phyloP scores from a whole-genome alignment of 1,140 invertebrate genomes.

The Rhyacophila brunnea region DNA sequence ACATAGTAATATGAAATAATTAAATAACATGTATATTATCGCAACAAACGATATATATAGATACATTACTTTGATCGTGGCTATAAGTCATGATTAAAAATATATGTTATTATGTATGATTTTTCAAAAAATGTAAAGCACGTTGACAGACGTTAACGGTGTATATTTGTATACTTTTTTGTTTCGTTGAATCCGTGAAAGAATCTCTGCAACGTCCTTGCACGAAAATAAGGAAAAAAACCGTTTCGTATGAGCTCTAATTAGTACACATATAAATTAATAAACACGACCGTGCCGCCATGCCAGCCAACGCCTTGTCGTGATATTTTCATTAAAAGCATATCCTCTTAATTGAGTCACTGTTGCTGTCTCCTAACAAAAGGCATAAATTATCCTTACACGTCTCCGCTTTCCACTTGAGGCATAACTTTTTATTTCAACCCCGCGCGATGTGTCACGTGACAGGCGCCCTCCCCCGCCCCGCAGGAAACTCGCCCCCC shows the following conservation, averaged over 20 bases:
- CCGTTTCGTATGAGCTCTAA: conserved; percentile 11
- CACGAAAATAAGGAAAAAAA: no score
- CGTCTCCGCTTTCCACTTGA: conserved; percentile 30
- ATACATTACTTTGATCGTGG: no score
- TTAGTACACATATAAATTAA: conserved; percentile 34
- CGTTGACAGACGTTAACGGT: no score
- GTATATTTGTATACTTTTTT: no score
- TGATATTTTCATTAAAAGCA: conserved; percentile 35
- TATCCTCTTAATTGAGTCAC: conserved; percentile 34
- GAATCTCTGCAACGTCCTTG: no score
- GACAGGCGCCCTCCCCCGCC: conserved; percentile 13
- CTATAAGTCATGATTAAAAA: no score
- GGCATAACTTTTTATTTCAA: conserved; percentile 34
- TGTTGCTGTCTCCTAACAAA: conserved; percentile 31
- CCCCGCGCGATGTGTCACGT: conserved; percentile 8
- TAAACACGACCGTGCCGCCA: conserved; percentile 14
- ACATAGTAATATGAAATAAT: no score
- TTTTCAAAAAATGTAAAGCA: no score
- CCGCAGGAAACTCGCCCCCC: conserved; percentile 2
- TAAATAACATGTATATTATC: no score
- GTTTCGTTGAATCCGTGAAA: no score
- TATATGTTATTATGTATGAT: no score
- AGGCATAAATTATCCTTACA: conserved; percentile 33
- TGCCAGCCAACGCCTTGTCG: conserved; percentile 19
- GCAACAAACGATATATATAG: no score